Evolutionary conservation across 2,888 invertebrate genomes (phyloP), one percentile per base, ranked within the genome.

Genomic region (Tipula lateralis): DNA sequence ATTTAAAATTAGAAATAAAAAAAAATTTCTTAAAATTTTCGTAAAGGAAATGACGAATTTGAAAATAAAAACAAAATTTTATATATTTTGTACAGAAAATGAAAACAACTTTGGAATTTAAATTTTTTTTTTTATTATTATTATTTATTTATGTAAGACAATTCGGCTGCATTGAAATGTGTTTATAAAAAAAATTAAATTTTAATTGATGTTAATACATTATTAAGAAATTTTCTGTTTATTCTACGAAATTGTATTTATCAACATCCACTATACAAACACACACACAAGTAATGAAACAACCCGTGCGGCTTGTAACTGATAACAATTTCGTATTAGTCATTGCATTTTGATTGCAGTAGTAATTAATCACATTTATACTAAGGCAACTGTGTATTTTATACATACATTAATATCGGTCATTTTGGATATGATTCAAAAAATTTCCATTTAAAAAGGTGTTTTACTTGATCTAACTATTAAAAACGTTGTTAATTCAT

Each of bases 101-200:
- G 66, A 66, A 66, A 66, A 24, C 66, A 66, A 66, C 66, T 66
- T 66, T 24, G 66, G 66, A 66, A 66, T 66, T 66, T 66, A 1
- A 66, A 24, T 66, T 66, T 66, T 44, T 32, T 32, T 32, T 32
- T 5, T 32, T 32, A n/a, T n/a, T 32, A 32, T 32, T 16, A 6
- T 66, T 66, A 66, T 66, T 66, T 66, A 66, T 66, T 66, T 66
- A 66, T 24, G 24, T 66, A 66, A 66, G 66, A 66, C 24, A 66
- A 66, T 66, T 66, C 24, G 66, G 66, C 66, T 66, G 66, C 66
- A 66, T 66, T 66, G 9, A 66, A 66, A 44, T 66, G 19, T 16
- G 66, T 66, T 66, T 66, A 66, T 66, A 66, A 66, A 66, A 66
- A 66, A 66, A 66, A 44, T 44, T 66, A 24, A 66, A 66, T 66